A percentile compares a stretch with the other conserved stretches of the same genome.
These are phyloP conservation scores for Pomacea canaliculata DNA, from an alignment of 2,888 invertebrate genomes.

Conservation along the genomic window DNA sequence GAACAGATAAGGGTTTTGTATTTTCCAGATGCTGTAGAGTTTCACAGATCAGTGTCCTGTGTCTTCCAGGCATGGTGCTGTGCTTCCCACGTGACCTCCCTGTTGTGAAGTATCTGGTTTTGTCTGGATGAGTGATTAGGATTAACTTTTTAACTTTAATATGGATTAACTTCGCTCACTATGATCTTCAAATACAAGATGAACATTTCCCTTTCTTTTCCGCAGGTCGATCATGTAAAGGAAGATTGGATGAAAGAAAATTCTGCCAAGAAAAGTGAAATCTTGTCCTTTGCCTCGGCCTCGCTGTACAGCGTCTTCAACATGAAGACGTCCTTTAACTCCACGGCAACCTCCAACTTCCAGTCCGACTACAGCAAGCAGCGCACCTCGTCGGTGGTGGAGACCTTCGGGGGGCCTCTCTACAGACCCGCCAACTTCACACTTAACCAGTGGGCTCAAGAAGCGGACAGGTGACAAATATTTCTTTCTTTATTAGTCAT, in stretches of 20 bases:
- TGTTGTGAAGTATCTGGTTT: too few relatives aligned
- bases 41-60: too few relatives aligned
- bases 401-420: slow-evolving; percentile 38
- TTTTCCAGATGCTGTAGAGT: too few relatives aligned
- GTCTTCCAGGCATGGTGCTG: too few relatives aligned
- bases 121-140: too few relatives aligned
- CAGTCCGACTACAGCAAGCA: neutral
- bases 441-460: slow-evolving; percentile 45
- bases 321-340: slow-evolving; percentile 21
- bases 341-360: slow-evolving; percentile 9
- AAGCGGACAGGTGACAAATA: slow-evolving; percentile 33
- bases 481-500: too few relatives aligned
- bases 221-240: slow-evolving; percentile 24
- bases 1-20: too few relatives aligned
- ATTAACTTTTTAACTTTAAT: too few relatives aligned
- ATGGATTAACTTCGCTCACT: too few relatives aligned
- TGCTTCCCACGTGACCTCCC: too few relatives aligned
- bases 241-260: slow-evolving; percentile 13
- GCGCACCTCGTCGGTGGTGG: slow-evolving; percentile 24
- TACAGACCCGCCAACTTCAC: slow-evolving; percentile 48
- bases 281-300: slow-evolving; percentile 29
- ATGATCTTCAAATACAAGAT: too few relatives aligned
- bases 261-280: slow-evolving; percentile 18
- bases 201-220: neutral
- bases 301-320: slow-evolving; percentile 29